Evolutionary conservation across 2,797 vertebrate genomes (phyloP), one percentile per base, ranked within the genome.

Genomic region (Coracias cyanogaster): DNA sequence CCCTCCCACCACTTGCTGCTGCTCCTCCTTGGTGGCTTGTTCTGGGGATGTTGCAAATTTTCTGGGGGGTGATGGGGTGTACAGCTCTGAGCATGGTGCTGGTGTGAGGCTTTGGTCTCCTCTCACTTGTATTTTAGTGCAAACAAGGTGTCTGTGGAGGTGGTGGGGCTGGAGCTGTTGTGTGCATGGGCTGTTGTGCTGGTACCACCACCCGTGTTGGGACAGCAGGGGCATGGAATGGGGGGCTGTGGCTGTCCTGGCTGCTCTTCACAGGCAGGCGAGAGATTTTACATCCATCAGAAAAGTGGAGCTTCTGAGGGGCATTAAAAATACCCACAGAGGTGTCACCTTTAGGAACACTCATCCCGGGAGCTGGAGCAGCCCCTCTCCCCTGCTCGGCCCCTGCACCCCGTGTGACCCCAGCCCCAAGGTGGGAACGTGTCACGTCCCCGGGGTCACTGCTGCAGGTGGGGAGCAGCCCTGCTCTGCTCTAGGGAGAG

Each of bases 81-180:
- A 3, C 57, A 64, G 64, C 33, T 58, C 39, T 0, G 0, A 52
- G 33, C 41, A 61, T 0, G 9, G 21, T 2, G 14, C 45, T 2
- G 1, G 6, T 3, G 2, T 0, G 0, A 33, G 14, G 48, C 4
- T 10, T 52, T 9, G 3, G 8, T 31, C 16, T 61, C 46, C 48
- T 82, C 39, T 82, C 17, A 10, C 22, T 62, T 22, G 0, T 4
- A 6, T 46, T 86, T 60, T 33, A 12, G 67, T 1, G 24, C 18
- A 58, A 71, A 31, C 0, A 2, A 58, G 28, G 31, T 39, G 85
- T 73, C 55, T 37, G 18, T 1, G 12, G 14, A 22, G 25, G 10
- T 37, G 69, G 46, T 8, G 9, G 26, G 19, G 48, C 24, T 2
- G 2, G 81, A 60, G 70, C 10, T 51, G 46, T 35, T 45, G 83